These are phyloP conservation scores for Sminthurinus signatus DNA, from an alignment of 1,140 invertebrate genomes.

Conservation along the genomic window DNA sequence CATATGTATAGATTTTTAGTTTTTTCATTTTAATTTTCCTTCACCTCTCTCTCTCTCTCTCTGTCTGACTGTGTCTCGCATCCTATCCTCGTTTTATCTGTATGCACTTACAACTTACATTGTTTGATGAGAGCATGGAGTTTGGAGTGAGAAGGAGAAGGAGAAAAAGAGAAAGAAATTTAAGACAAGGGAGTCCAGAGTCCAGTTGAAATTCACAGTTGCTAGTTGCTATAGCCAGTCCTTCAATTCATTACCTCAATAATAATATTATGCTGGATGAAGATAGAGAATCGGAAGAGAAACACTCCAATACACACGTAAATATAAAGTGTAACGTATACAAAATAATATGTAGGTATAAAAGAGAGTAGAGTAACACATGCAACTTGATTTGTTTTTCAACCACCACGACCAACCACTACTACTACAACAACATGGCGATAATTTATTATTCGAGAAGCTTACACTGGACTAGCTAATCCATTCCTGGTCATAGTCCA, in stretches of 20 bases:
- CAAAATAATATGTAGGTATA: neutral
- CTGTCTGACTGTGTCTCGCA: neutral
- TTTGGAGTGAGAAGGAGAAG: no score
- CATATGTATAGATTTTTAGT: neutral
- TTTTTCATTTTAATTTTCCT: no score
- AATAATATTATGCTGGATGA: slow-evolving; percentile 2
- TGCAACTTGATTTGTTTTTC: neutral
- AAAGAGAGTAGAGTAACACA: neutral
- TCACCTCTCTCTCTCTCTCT: neutral
- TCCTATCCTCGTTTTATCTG: no score
- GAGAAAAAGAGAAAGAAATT: no score
- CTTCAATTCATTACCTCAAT: slow-evolving; percentile 8
- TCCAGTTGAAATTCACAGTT: neutral
- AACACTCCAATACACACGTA: no score
- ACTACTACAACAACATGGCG: neutral
- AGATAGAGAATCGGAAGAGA: no score
- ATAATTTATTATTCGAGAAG: slow-evolving; percentile 8
- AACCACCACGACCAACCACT: neutral
- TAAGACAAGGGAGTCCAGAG: no score
- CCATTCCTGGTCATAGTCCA: no score
- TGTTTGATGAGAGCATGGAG: no score
- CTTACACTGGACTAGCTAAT: neutral
- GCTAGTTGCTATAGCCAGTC: neutral
- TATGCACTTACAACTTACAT: no score
- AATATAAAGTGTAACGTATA: neutral